These are phyloP conservation scores for Macquaria australasica DNA, from an alignment of 2,113 vertebrate species.

Conservation along the genomic window DNA sequence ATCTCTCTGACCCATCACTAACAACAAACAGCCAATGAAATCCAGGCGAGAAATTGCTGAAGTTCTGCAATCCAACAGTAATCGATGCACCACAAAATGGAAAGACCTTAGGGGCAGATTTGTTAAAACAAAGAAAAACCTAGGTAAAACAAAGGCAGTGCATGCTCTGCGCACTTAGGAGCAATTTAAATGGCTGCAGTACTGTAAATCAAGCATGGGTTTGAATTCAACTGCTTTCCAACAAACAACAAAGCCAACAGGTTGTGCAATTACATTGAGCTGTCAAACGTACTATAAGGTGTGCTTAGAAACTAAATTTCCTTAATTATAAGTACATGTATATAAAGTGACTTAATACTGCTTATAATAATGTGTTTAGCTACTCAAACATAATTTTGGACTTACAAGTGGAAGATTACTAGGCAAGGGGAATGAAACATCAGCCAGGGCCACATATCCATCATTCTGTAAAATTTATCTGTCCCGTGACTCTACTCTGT, in stretches of 20 bases:
- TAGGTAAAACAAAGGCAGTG: slow-evolving; percentile 33
- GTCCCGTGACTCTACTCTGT: slow-evolving; percentile 76
- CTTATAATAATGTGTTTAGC: slow-evolving; percentile 26
- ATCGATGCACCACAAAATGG: slow-evolving; percentile 56
- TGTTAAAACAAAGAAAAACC: slow-evolving; percentile 51
- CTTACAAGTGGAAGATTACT: slow-evolving; percentile 46
- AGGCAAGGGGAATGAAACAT: slow-evolving; percentile 52
- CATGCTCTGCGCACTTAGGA: slow-evolving; percentile 19
- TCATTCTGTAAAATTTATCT: slow-evolving; percentile 73
- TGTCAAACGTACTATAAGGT: slow-evolving; percentile 4
- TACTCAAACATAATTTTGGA: slow-evolving; percentile 51
- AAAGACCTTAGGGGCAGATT: slow-evolving; percentile 46
- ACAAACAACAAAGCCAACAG: slow-evolving; percentile 7
- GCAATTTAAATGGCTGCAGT: slow-evolving; percentile 16
- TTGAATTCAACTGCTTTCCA: slow-evolving; percentile 4
- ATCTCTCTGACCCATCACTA: slow-evolving; percentile 42
- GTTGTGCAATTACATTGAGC: slow-evolving; percentile 3
- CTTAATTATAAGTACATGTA: slow-evolving; percentile 10
- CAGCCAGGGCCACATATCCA: slow-evolving; percentile 67
- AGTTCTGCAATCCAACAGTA: slow-evolving; percentile 48
- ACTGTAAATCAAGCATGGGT: slow-evolving; percentile 24
- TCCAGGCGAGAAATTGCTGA: slow-evolving; percentile 37
- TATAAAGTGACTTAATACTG: slow-evolving; percentile 3
- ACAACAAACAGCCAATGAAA: slow-evolving; percentile 48
- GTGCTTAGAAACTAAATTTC: neutral